Evolutionary conservation across 2,888 invertebrate species (phyloP), one percentile per base, ranked within the genome.

Genomic region (Nomada fabriciana): DNA sequence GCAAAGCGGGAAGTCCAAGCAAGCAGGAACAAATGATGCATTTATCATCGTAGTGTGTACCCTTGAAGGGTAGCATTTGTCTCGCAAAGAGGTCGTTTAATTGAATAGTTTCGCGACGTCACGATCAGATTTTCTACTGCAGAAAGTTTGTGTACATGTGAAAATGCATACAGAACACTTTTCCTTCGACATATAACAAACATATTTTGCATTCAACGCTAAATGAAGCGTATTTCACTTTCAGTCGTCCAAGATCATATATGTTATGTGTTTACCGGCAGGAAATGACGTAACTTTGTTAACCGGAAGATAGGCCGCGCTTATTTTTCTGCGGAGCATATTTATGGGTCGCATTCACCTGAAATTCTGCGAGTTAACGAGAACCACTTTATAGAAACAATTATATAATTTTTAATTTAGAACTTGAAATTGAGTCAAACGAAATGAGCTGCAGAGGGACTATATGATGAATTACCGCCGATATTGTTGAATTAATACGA

Each of bases 1-100:
- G 10, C 55, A 61, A 20, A 52, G 13, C 25, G 13, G n/a, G 20
- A 65, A 18, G 36, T 52, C 36, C 4, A 20, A 18, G 23, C 29
- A 50, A 70, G 53, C 10, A 29, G 53, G 47, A 61, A 55, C 13
- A 23, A 76, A 76, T 55, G 43, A 61, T 43, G 47, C 20, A 18
- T 23, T 55, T 55, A 36, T 36, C 15, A 20, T 55, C 55, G 29
- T 50, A 18, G 36, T 0, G n/a, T 23, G 36, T 36, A 15, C 63
- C 10, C 55, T 20, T n/a, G 43, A 63, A 53, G 55, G n/a, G 23
- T 18, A 20, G 4, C 25, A 73, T 64, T 73, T n/a, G 29, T 65
- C 47, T 23, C 9, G n/a, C 4, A n/a, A 36, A n/a, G 10, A 18
- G 9, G 9, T 10, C 5, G 15, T n/a, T 20, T 52, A 10, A 18